Evolutionary conservation across 1,140 invertebrate genomes (phyloP).

Genomic region (Lasaia peninsularis): DNA sequence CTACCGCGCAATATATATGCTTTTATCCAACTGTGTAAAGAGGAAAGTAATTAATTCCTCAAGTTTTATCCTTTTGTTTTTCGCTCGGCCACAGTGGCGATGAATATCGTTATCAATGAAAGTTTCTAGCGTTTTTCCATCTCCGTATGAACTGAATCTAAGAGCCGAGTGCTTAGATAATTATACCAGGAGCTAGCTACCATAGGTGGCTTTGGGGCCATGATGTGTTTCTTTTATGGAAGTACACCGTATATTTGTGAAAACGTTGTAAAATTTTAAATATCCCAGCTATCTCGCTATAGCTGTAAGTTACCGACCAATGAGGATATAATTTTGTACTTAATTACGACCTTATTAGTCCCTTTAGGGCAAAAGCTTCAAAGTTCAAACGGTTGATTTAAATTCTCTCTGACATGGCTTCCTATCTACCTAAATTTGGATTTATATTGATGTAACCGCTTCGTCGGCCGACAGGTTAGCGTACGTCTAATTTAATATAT

Average conservation of each 20-base stretch:
- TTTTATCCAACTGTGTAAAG: too few species aligned
- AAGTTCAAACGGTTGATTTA: conserved; percentile 1
- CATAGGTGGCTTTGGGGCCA: conserved; percentile 57
- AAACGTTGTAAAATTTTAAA: conserved; percentile 51
- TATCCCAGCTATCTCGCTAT: conserved; percentile 14
- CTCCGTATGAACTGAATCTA: not conserved
- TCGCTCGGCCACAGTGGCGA: too few species aligned
- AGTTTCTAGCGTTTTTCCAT: not conserved
- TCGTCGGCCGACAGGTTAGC: too few species aligned
- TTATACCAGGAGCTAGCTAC: conserved; percentile 56
- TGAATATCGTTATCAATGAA: too few species aligned
- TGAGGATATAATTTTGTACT: conserved; percentile 12
- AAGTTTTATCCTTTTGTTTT: too few species aligned
- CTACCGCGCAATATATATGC: too few species aligned
- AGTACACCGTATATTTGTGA: conserved; percentile 53
- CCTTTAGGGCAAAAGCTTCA: not conserved
- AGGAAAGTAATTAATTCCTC: too few species aligned
- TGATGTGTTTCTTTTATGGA: conserved; percentile 62
- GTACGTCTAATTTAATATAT: too few species aligned
- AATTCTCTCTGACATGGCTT: not conserved
- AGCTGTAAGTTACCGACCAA: not conserved
- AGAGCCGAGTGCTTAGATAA: conserved; percentile 44
- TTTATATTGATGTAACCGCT: too few species aligned
- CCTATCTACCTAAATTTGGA: not conserved
- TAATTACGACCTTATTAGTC: conserved; percentile 5